phyloP scores from a whole-genome alignment of 2,888 invertebrate species.

The Aphodius sticticus region DNA sequence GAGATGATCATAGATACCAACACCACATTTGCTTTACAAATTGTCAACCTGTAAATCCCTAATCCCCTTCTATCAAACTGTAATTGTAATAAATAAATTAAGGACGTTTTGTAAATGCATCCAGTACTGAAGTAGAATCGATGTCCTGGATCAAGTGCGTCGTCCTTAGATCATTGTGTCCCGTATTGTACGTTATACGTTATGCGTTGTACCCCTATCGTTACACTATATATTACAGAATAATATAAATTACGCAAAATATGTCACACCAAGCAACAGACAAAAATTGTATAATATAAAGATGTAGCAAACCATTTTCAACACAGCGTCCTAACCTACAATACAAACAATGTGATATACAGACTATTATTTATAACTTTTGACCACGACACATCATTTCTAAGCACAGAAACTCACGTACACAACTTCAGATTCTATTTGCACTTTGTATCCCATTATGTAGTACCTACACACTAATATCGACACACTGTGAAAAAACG shows the following conservation, averaged over 20 bases:
- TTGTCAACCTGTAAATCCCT: not conserved
- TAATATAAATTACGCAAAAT: not conserved
- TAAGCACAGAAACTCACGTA: conserved; percentile 46
- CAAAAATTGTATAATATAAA: conserved; percentile 10
- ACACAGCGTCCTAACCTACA: not conserved
- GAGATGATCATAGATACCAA: not conserved
- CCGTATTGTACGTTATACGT: not conserved
- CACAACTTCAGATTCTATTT: conserved; percentile 50
- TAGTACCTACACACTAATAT: conserved; percentile 58
- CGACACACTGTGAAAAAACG: conserved; percentile 57
- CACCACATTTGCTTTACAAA: not conserved
- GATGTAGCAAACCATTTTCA: not conserved
- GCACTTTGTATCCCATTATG: conserved; percentile 56
- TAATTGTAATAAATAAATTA: not conserved
- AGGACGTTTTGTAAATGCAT: not conserved
- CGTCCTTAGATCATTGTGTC: not conserved
- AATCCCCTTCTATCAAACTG: not conserved
- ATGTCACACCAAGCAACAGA: conserved; percentile 6
- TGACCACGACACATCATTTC: conserved; percentile 24
- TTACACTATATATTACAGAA: not conserved
- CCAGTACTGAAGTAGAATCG: not conserved
- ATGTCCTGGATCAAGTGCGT: not conserved
- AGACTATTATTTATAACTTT: not conserved
- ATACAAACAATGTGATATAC: conserved; percentile 4
- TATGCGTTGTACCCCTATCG: not conserved